Evolutionary conservation across 2,888 invertebrate species (phyloP), one percentile per base, ranked within the genome.

Genomic region (Melanophora roralis): DNA sequence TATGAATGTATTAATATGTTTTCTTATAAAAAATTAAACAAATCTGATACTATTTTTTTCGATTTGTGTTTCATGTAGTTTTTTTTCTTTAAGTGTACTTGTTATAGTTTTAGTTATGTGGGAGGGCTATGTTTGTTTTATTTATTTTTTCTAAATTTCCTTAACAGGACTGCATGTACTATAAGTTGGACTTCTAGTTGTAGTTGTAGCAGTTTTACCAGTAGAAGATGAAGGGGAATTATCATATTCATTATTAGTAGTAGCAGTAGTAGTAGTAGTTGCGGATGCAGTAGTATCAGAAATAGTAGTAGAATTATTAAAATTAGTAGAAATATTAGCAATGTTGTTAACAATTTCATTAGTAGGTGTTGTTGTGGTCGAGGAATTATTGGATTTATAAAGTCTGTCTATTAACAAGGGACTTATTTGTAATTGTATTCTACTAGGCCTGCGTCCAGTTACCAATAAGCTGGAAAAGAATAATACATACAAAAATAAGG

Each of bases 371-470:
- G 76, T 75, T 75, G 78, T 71, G 59, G 77, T 80, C 60, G 84
- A 75, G 78, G 85, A 78, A 38, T 82, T 83, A 76, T 80, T 76
- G 53, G 80, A 76, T 68, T 80, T 80, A 49, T 76, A 64, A 72
- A 72, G 76, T 76, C 68, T 76, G 64, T 72, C 80, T 68, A 80
- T 68, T 72, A 76, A 68, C 57, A 80, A 80, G 76, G 88, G 86
- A 84, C 86, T 88, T 86, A 86, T 85, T 85, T 86, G 85, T 83
- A 88, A 85, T 82, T 77, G 76, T 65, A 87, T 74, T 88, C 86
- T 87, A 88, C 90, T 90, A 82, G 89, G 88, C 82, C 90, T 88
- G 86, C 90, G 89, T 86, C 89, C 90, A 85, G 88, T 89, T 82
- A 88, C 86, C 85, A 90, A 87, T 60, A 90, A 89, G 87, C 90